phyloP scores from a whole-genome alignment of 2,888 invertebrate species.

The Eupithecia centaureata region DNA sequence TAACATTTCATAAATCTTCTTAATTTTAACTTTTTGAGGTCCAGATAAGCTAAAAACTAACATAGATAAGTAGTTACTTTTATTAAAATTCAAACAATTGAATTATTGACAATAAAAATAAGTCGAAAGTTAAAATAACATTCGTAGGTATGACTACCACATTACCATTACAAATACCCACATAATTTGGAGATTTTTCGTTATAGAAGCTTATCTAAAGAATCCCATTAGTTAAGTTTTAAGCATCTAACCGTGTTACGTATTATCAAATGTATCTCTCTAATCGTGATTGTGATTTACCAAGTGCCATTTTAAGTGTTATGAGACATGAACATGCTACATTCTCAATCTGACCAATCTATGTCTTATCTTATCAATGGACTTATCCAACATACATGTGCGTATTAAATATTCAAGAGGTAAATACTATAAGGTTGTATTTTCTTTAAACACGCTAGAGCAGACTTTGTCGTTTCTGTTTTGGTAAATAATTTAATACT shows the following conservation, averaged over 20 bases:
- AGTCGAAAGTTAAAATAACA: too few species aligned
- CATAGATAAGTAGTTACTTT: neutral
- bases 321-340: conserved; percentile 42
- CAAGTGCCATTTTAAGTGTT: conserved; percentile 40
- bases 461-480: conserved; percentile 38
- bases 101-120: neutral
- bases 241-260: conserved; percentile 36
- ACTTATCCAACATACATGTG: conserved; percentile 33
- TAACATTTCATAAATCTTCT: neutral
- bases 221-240: conserved; percentile 4
- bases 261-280: conserved; percentile 20
- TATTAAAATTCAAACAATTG: neutral
- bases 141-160: too few species aligned
- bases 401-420: conserved; percentile 23
- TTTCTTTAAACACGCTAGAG: neutral
- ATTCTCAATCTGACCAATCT: conserved; percentile 45
- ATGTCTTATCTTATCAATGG: conserved; percentile 35
- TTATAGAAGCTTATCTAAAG: neutral
- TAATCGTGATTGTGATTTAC: conserved; percentile 34
- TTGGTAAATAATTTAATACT: conserved; percentile 57
- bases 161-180: too few species aligned
- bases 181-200: neutral
- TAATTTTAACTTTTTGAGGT: neutral
- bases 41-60: neutral
- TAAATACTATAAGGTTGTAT: conserved; percentile 25